Base-by-base conservation (phyloP, 1,140 invertebrate species). In the Achatina immaculata region DNA sequence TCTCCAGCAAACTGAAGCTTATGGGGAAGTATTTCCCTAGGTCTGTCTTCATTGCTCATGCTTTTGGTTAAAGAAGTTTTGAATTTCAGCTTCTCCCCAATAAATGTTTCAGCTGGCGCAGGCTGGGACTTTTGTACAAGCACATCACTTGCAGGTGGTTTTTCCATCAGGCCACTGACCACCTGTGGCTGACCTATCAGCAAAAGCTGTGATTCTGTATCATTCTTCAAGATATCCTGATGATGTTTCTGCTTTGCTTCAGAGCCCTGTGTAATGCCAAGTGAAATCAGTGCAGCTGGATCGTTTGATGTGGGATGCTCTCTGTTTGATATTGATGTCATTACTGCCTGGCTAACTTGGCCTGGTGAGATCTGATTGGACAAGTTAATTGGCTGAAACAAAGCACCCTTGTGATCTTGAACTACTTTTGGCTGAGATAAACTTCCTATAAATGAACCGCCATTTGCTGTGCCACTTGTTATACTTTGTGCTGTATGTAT, bases 181-280 rank as follows among this genome's bases (percentile, higher is more conserved):
- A 68, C 66, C 34, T 68, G 66, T 38, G 66, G 66, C 34, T 68
- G 66, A 24, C 66, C 66, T 34, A 68, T 68, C 34, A 36, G 66
- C 11, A 34, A 31, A 68, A 40, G 34, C 14, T 68, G 66, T 34
- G 66, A 34, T 65, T n/a, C 62, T 65, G 62, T 31, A 31, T 9
- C 55, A 58, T 24, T 21, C n/a, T 58, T 58, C 11, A n/a, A 24
- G n/a, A 58, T n/a, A 4, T 58, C 55, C 21, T 58, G 55, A 4
- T 19, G 9, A n/a, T 24, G 55, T 58, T 14, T 58, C 4, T 58
- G 55, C n/a, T 58, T 58, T 14, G n/a, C 11, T 19, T 58, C 55
- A 58, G 55, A 58, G 21, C 24, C 55, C 24, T 58, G 55, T 11
- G 3, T 14, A 58, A n/a, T n/a, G 11, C 11, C 21, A 58, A 4